These are phyloP conservation scores for Caenorhabditis remanei DNA, from an alignment of 1,140 invertebrate genomes.

Conservation along the genomic window DNA sequence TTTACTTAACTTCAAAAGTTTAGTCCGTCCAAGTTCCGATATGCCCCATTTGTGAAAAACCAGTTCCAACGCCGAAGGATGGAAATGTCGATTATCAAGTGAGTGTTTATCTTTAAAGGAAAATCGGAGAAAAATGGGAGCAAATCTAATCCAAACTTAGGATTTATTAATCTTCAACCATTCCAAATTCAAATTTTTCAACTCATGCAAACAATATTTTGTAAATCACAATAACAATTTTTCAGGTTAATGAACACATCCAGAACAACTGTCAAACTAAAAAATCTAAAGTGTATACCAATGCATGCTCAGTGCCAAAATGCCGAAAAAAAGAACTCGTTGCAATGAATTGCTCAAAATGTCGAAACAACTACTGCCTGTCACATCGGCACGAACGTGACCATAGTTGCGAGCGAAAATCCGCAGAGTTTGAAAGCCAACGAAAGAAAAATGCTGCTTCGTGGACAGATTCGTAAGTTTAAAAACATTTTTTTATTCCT, in stretches of 20 bases:
- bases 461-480: conserved; percentile 41
- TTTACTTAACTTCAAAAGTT: background rate
- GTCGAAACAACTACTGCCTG: conserved; percentile 27
- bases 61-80: conserved; percentile 37
- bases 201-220: background rate
- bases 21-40: conserved; percentile 47
- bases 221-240: conserved; percentile 5
- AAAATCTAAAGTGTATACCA: conserved; percentile 10
- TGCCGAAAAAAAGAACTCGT: conserved; percentile 46
- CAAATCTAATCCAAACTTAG: too few species aligned
- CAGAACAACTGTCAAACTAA: conserved; percentile 48
- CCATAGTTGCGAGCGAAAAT: conserved; percentile 20
- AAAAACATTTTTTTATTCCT: too few species aligned
- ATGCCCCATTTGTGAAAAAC: conserved; percentile 43
- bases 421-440: background rate
- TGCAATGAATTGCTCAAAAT: conserved; percentile 25
- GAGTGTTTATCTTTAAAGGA: background rate
- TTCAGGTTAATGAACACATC: conserved; percentile 50
- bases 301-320: conserved; percentile 26
- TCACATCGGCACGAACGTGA: conserved; percentile 21
- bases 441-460: background rate
- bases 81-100: conserved; percentile 38
- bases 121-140: too few species aligned
- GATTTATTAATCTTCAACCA: too few species aligned
- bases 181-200: background rate